These are phyloP conservation scores for Baccha elongata DNA, from an alignment of 2,888 invertebrate genomes.

Conservation along the genomic window DNA sequence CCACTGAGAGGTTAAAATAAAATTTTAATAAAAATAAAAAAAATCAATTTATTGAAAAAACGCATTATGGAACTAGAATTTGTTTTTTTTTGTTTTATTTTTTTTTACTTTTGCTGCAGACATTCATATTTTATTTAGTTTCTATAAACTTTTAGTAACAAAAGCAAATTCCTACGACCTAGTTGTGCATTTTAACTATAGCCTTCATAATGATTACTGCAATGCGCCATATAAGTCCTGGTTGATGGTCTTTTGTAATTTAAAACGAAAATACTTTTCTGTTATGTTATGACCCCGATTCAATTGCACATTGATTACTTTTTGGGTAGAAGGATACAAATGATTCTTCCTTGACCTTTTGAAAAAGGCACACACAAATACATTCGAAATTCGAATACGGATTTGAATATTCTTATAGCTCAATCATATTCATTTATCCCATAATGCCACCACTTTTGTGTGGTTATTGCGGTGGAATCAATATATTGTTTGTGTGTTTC, in stretches of 20 bases:
- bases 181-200: too few relatives aligned
- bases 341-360: slow-evolving; percentile 22
- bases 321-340: neutral
- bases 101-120: too few relatives aligned
- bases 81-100: too few relatives aligned
- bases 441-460: neutral
- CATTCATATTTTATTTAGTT: neutral
- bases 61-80: too few relatives aligned
- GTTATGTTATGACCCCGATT: neutral
- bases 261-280: slow-evolving; percentile 7
- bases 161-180: too few relatives aligned
- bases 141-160: neutral
- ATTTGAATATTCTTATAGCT: slow-evolving; percentile 26
- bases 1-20: too few relatives aligned
- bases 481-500: neutral
- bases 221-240: slow-evolving; percentile 18
- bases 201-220: slow-evolving; percentile 24
- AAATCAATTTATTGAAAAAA: too few relatives aligned
- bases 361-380: neutral
- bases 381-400: neutral
- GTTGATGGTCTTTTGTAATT: slow-evolving; percentile 1
- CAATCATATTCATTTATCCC: slow-evolving; percentile 18
- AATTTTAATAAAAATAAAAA: too few relatives aligned
- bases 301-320: neutral
- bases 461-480: neutral